Base-by-base conservation (phyloP, 2,113 vertebrate genomes). In the Coptodon bakossiorum region DNA sequence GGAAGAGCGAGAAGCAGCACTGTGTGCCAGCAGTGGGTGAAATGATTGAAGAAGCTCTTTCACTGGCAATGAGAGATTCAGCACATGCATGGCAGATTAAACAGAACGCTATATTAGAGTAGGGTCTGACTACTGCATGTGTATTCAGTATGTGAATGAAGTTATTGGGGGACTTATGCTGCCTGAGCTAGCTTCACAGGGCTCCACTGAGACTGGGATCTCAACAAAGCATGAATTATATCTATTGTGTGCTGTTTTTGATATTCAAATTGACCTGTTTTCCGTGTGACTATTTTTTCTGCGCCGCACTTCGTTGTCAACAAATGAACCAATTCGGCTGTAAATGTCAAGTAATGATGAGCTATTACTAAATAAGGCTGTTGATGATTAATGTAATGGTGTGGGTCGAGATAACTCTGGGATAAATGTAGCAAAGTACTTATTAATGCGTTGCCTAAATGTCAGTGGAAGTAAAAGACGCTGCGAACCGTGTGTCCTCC, bases 331-430 rank as follows among this genome's bases (percentile, higher is more conserved):
- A 31, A 78, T 86, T 88, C 1, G 59, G 48, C 66, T 61, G 38
- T 59, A 92, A 92, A 95, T 90, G 79, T 89, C 83, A 88, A 68
- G 86, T 59, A 89, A 54, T 80, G 43, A 85, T 17, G 71, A 87
- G 56, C 79, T 45, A 87, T 88, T 88, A 86, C n/a, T 61, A 82
- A 81, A 92, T 81, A 14, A 82, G 50, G 80, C 86, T 83, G 80
- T 84, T 81, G 88, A 91, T 86, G 83, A 89, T 88, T 63, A 85
- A 88, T 79, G 36, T 71, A 82, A 87, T 87, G 88, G 24, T 82
- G 63, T 17, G 17, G 48, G 31, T 88, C 10, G 1, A 68, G 89
- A 63, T 80, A 36, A 68, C 63, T 73, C 43, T 1, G 17, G 71
- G 53, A 80, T 54, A 38, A 40, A 93, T 84, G 90, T 36, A 84